Evolutionary conservation across 2,888 invertebrate genomes (phyloP), one percentile per base, ranked within the genome.

Genomic region (Eumerus sabulonum): DNA sequence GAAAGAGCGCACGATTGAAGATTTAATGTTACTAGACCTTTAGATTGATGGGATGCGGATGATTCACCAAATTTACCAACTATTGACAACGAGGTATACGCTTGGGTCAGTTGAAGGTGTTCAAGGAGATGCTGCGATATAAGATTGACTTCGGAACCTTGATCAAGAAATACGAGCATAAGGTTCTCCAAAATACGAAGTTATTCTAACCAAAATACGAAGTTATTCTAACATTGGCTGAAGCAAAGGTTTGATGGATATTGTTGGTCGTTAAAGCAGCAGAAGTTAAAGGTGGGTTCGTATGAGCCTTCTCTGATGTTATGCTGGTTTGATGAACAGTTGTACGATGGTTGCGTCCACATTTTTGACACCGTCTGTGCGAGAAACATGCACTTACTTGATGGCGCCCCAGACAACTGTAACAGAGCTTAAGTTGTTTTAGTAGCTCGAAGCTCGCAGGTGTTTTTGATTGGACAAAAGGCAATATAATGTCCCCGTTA

Each of bases 401-500:
- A 27, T 68, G 68, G 19, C 36, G 19, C 1, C 68, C 53, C 9
- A 68, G 59, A 11, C 68, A 68, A n/a, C 53, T 60, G 35, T 38
- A 60, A 40, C 53, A 60, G 3, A 53, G 45, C 1, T 47, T 35
- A 7, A 68, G 38, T 47, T 68, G 9, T 60, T 47, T 45, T 2
- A 60, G 18, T 11, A 53, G 68, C 16, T 68, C 62, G 47, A 38
- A 40, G 44, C 60, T 5, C 53, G 38, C 53, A 12, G 36, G n/a
- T 11, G 9, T 57, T 14, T 60, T 60, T 47, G 68, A 53, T 59
- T 44, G 47, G 40, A 56, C 70, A 70, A 62, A 42, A 54, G 27
- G 56, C 18, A 13, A 68, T n/a, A 47, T 40, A 70, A 14, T 70
- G 54, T 62, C 54, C 11, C 70, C 47, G 14, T 60, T 60, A n/a